These are phyloP conservation scores for Agrotis segetum DNA, from an alignment of 2,888 invertebrate species.

Conservation along the genomic window DNA sequence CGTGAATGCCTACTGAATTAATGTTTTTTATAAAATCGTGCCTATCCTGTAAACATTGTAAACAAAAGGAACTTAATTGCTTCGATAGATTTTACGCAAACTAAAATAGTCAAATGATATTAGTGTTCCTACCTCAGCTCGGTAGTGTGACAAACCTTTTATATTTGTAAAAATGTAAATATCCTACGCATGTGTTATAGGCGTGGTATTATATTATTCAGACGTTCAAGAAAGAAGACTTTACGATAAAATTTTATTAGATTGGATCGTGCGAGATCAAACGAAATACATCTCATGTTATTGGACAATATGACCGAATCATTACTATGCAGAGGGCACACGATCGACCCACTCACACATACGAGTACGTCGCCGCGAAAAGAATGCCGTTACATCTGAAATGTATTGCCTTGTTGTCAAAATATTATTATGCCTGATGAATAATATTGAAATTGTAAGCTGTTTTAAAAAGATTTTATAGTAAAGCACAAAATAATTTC, in stretches of 20 bases:
- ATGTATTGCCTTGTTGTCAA: background rate
- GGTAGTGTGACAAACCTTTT: background rate
- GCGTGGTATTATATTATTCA: background rate
- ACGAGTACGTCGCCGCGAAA: background rate
- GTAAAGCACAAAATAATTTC: conserved; percentile 8
- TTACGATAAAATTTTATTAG: conserved; percentile 22
- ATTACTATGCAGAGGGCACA: conserved; percentile 43
- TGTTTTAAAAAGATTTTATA: conserved; percentile 10
- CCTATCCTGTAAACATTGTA: too few relatives aligned
- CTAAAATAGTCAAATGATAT: background rate
- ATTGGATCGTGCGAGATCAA: conserved; percentile 27
- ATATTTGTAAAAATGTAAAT: background rate
- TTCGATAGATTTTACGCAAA: background rate
- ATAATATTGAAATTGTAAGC: conserved; percentile 14
- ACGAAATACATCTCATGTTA: conserved; percentile 31
- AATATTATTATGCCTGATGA: conserved; percentile 5
- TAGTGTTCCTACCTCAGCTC: background rate
- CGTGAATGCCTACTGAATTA: background rate
- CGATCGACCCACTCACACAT: conserved; percentile 25
- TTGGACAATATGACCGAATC: conserved; percentile 23
- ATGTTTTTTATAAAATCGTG: background rate
- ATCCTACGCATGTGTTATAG: background rate
- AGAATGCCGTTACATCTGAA: conserved; percentile 11
- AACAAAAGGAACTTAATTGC: too few relatives aligned
- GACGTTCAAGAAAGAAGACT: conserved; percentile 22